Conservation (phyloP, 1,140 invertebrate species). For the Drosophila azteca region DNA sequence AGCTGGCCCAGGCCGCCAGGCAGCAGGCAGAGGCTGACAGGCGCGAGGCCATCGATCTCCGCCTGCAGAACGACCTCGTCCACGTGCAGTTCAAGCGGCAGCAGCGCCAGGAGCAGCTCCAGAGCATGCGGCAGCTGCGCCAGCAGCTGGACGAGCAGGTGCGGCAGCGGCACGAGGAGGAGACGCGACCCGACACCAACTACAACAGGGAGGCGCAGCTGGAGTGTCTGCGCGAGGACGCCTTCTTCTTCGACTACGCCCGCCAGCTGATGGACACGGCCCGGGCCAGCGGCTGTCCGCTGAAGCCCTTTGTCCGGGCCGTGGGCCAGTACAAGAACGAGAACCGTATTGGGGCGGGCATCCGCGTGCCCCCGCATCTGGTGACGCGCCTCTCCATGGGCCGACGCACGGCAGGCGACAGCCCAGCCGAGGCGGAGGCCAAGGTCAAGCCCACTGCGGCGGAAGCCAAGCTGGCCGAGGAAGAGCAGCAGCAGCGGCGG, state of each 20-base stretch:
- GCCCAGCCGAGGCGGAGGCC: conserved; percentile 16
- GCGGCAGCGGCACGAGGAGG: conserved; percentile 32
- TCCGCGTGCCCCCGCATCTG: conserved; percentile 51
- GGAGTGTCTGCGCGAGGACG: conserved; percentile 64
- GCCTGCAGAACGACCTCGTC: conserved; percentile 57
- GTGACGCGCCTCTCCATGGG: conserved; percentile 62
- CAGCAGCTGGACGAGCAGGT: conserved; percentile 55
- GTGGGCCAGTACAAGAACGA: conserved; percentile 57
- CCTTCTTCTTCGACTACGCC: conserved; percentile 64
- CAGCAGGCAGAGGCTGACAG: conserved; percentile 19
- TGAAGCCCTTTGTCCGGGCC: conserved; percentile 60
- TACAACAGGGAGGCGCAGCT: conserved; percentile 65
- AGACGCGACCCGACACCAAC: conserved; percentile 51
- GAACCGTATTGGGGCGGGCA: conserved; percentile 58
- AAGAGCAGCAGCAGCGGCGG: conserved; percentile 6
- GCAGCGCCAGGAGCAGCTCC: conserved; percentile 53
- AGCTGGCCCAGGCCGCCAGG: conserved; percentile 30
- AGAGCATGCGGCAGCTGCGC: conserved; percentile 48
- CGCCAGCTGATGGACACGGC: conserved; percentile 60
- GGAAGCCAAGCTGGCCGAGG: conserved; percentile 25
- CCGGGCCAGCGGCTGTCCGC: conserved; percentile 40
- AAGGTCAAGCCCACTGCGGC: neutral
- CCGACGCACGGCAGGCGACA: conserved; percentile 58
- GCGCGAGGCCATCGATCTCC: conserved; percentile 22
- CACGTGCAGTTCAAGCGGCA: conserved; percentile 58